A percentile compares a stretch with the other conserved stretches of the same genome.
Conservation (phyloP, 2,797 vertebrate species). For the Lithobates pipiens region DNA sequence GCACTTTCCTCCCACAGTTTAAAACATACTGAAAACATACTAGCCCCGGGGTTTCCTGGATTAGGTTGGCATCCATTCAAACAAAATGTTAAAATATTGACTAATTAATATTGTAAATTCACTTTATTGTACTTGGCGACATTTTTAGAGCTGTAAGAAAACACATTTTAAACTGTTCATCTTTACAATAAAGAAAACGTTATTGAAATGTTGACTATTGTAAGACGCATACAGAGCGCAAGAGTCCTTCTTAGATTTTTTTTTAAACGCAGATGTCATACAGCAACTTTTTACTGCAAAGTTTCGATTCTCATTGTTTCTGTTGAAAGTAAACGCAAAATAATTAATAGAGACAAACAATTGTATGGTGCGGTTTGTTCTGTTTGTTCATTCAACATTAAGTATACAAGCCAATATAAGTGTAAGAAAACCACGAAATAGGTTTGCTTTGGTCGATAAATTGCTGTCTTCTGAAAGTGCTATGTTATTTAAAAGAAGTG, state of each 20-base stretch:
- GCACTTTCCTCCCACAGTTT: not conserved
- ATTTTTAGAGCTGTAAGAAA: not conserved
- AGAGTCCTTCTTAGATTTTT: not conserved
- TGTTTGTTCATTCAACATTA: not conserved
- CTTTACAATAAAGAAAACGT: not conserved
- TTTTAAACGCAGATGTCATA: not conserved
- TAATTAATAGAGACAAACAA: not conserved
- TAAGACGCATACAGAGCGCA: not conserved
- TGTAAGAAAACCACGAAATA: not conserved
- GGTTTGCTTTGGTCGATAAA: not conserved
- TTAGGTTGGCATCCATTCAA: not conserved
- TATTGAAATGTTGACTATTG: not conserved
- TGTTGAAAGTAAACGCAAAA: not conserved
- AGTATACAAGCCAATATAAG: not conserved
- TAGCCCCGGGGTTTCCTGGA: no score
- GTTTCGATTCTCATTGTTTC: not conserved
- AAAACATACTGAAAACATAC: not conserved
- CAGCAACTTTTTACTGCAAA: not conserved
- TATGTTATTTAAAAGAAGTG: slow-evolving; percentile 15
- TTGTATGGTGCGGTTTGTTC: not conserved
- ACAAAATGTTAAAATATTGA: not conserved
- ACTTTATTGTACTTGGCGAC: not conserved
- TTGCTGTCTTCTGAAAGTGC: slow-evolving; percentile 17
- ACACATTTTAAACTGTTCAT: not conserved
- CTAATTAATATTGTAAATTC: not conserved